Evolutionary conservation across 2,797 vertebrate species (phyloP).

Genomic region (Phaenicophaeus curvirostris): DNA sequence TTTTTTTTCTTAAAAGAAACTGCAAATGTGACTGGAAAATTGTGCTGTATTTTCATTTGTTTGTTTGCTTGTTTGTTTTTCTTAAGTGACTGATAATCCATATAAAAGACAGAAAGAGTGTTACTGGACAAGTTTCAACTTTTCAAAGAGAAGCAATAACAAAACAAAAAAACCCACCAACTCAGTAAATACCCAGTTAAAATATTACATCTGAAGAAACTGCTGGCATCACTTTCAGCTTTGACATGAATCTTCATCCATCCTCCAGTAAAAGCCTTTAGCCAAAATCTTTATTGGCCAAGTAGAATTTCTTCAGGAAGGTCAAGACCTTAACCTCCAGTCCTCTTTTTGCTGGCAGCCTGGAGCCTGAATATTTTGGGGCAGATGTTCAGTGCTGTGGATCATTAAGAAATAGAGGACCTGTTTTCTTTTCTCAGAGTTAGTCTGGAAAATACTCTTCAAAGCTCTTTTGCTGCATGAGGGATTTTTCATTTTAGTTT

Average conservation of each 20-base stretch:
- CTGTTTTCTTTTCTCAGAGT: background rate
- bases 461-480: background rate
- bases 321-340: conserved; percentile 9
- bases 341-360: conserved; percentile 9
- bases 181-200: background rate
- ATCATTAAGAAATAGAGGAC: background rate
- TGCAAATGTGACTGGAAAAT: background rate
- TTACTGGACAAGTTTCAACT: background rate
- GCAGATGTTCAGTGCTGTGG: background rate
- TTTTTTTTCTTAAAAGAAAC: background rate
- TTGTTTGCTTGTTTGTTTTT: background rate
- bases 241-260: background rate
- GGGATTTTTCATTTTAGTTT: background rate
- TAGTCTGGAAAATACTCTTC: background rate
- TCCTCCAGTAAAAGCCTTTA: background rate
- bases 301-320: conserved; percentile 9
- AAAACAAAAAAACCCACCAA: background rate
- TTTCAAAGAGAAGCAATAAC: background rate
- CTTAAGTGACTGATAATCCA: background rate
- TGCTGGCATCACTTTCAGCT: background rate
- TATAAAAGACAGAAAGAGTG: background rate
- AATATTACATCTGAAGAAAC: background rate
- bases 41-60: background rate
- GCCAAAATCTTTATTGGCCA: conserved; percentile 7
- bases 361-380: background rate